These are phyloP conservation scores for Rhagonycha lutea DNA, from an alignment of 2,888 invertebrate genomes.

Conservation along the genomic window DNA sequence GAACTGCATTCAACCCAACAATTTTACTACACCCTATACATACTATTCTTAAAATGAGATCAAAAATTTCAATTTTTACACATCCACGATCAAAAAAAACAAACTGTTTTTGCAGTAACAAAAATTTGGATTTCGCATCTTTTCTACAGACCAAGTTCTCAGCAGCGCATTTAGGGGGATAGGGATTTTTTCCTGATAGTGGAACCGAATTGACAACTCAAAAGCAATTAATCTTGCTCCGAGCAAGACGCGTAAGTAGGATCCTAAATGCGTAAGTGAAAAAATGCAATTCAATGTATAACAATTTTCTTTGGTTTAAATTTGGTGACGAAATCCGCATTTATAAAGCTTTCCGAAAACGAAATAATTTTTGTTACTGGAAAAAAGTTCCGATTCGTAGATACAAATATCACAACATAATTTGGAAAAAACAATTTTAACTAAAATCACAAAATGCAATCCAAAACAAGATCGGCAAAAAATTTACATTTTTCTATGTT, in stretches of 20 bases:
- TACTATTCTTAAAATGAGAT: background rate
- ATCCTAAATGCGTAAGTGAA: background rate
- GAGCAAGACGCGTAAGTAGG: too few relatives aligned
- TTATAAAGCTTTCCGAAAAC: background rate
- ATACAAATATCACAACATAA: background rate
- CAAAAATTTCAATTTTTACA: background rate
- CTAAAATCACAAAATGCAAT: background rate
- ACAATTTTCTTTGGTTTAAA: background rate
- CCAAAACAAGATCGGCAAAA: background rate
- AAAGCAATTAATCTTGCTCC: too few relatives aligned
- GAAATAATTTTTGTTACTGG: background rate
- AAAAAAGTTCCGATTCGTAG: background rate
- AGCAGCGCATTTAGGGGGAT: background rate
- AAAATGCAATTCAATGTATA: background rate
- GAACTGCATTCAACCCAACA: slow-evolving; percentile 14
- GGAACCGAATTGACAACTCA: too few relatives aligned
- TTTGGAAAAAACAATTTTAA: background rate
- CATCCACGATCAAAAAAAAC: background rate
- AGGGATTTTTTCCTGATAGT: too few relatives aligned
- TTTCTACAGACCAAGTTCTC: background rate
- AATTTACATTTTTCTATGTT: slow-evolving; percentile 1
- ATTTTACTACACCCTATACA: slow-evolving; percentile 6
- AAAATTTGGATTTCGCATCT: background rate
- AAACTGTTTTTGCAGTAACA: background rate
- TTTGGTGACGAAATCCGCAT: background rate